Conservation (phyloP, 2,888 invertebrate genomes). For the Aelia acuminata region DNA sequence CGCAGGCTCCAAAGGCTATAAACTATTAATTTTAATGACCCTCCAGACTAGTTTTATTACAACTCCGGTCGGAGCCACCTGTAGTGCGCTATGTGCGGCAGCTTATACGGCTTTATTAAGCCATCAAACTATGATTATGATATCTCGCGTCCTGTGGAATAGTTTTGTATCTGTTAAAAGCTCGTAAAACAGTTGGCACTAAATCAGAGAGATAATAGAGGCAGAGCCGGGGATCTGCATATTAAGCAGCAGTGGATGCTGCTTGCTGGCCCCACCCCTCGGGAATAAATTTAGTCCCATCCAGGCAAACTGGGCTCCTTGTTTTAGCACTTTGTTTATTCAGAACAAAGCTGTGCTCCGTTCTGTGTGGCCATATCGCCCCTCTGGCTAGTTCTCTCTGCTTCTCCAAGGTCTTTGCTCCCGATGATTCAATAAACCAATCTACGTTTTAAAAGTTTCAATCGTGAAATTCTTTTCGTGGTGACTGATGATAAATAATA, state of each 20-base stretch:
- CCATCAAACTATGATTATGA: constrained; percentile 13
- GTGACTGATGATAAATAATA: too few relatives aligned
- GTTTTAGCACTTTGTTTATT: constrained; percentile 41
- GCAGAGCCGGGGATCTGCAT: not conserved
- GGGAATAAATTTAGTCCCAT: not conserved
- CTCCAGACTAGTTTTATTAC: not conserved
- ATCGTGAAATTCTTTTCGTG: not conserved
- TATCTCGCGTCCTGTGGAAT: not conserved
- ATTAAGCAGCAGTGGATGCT: not conserved
- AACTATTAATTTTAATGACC: constrained; percentile 3
- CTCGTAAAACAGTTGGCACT: not conserved
- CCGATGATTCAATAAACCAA: not conserved
- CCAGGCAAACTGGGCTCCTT: not conserved
- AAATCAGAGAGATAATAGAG: constrained; percentile 9
- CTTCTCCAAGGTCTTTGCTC: not conserved
- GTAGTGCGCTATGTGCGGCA: constrained; percentile 27
- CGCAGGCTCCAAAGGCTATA: not conserved
- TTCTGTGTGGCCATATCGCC: not conserved
- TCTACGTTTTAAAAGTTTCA: not conserved
- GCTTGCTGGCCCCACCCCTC: not conserved
- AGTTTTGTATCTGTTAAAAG: constrained; percentile 10
- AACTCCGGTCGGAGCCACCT: not conserved
- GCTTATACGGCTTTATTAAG: not conserved
- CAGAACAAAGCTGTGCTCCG: not conserved
- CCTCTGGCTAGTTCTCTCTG: not conserved